These are phyloP conservation scores for Cuculus canorus DNA, from an alignment of 2,797 vertebrate genomes.

Conservation along the genomic window DNA sequence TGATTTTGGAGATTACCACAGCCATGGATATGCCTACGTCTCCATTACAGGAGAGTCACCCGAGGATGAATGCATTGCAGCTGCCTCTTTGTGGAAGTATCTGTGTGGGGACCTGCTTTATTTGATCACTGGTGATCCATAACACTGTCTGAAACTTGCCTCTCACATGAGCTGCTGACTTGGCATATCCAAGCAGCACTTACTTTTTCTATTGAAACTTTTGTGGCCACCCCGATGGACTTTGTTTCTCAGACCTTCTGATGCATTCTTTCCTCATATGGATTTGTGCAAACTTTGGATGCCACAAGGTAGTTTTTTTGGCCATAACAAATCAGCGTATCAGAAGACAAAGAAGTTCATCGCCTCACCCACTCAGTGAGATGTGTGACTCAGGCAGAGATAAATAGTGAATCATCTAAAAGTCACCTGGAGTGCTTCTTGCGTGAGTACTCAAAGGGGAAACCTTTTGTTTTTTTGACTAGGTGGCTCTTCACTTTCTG, in stretches of 20 bases:
- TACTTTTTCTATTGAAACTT: not conserved
- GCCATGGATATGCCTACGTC: not conserved
- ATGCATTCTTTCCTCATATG: fast-evolving
- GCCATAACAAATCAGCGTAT: not conserved
- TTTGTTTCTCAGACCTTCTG: not conserved
- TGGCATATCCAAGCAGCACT: not conserved
- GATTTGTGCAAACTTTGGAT: not conserved
- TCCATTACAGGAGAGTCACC: not conserved
- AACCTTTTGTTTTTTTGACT: conserved; percentile 5
- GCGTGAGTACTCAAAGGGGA: not conserved
- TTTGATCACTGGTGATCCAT: not conserved
- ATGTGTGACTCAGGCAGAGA: conserved; percentile 3
- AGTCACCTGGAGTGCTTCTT: not conserved
- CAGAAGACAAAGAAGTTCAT: not conserved
- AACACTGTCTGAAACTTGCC: not conserved
- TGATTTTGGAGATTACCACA: not conserved
- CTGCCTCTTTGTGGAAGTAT: not conserved
- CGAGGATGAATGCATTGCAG: not conserved
- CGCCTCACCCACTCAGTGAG: conserved; percentile 17
- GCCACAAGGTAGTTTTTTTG: not conserved
- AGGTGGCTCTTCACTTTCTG: conserved; percentile 22
- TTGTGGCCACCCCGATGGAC: not conserved
- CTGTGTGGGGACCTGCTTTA: not conserved
- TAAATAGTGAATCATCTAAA: conserved; percentile 31
- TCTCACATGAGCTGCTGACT: not conserved